These are phyloP conservation scores for Onychostoma macrolepis DNA, from an alignment of 2,113 vertebrate species.

Conservation along the genomic window DNA sequence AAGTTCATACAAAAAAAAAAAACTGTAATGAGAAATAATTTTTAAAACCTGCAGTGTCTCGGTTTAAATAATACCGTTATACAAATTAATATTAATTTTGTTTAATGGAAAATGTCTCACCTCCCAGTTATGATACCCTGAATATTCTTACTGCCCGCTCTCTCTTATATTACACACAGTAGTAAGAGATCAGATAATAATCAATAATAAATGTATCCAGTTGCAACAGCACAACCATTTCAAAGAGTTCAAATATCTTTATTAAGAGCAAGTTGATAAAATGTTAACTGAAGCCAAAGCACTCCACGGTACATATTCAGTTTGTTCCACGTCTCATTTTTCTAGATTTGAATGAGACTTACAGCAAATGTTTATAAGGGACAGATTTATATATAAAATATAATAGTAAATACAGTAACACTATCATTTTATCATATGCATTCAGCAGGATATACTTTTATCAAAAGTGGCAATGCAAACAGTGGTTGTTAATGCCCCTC, in stretches of 20 bases:
- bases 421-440: slow-evolving; percentile 66
- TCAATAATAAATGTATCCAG: background rate
- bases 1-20: too few species aligned
- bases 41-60: background rate
- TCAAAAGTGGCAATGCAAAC: slow-evolving; percentile 78
- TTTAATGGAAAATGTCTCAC: background rate
- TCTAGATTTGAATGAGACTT: slow-evolving; percentile 58
- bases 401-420: slow-evolving; percentile 73
- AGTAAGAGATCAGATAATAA: background rate
- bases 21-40: too few species aligned
- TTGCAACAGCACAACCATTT: background rate
- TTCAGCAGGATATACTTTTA: slow-evolving; percentile 72
- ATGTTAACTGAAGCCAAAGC: slow-evolving; percentile 66
- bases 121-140: background rate
- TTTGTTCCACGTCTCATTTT: slow-evolving; percentile 47
- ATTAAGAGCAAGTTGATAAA: slow-evolving; percentile 73
- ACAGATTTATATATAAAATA: slow-evolving; percentile 69
- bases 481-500: slow-evolving; percentile 87
- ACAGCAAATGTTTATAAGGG: slow-evolving; percentile 69
- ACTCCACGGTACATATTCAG: slow-evolving; percentile 67
- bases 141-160: background rate
- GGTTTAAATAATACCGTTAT: background rate
- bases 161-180: background rate
- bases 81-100: background rate
- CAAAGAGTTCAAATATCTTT: slow-evolving; percentile 72